Evolutionary conservation across 1,140 invertebrate genomes (phyloP).

Genomic region (Hycleus phaleratus): DNA sequence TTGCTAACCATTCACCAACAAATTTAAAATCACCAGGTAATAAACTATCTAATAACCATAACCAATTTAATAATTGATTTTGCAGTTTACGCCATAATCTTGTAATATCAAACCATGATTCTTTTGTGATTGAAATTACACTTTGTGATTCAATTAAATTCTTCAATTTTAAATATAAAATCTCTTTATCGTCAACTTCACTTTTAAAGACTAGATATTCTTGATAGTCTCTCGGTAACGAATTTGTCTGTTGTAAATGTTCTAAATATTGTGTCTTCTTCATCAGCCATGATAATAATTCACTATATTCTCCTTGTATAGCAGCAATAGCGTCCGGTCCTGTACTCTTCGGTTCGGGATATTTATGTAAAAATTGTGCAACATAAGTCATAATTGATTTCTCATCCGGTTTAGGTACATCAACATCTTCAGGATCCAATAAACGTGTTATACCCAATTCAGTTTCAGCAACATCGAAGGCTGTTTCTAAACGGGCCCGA

Average conservation of each 20-base stretch:
- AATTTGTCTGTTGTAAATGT: constrained; percentile 57
- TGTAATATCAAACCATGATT: constrained; percentile 72
- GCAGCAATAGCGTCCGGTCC: constrained; percentile 61
- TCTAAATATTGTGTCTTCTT: constrained; percentile 65
- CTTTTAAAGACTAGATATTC: constrained; percentile 63
- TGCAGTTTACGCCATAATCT: constrained; percentile 69
- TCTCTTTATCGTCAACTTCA: constrained; percentile 61
- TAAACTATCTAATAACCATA: constrained; percentile 74
- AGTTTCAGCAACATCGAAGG: constrained; percentile 87
- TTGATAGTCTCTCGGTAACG: constrained; percentile 55
- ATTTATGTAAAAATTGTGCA: constrained; percentile 95
- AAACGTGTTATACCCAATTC: constrained; percentile 89
- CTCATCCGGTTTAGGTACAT: constrained; percentile 94
- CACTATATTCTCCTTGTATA: constrained; percentile 72
- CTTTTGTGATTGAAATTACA: constrained; percentile 66
- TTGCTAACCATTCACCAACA: constrained; percentile 82
- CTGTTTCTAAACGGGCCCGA: constrained; percentile 77
- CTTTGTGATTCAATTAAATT: constrained; percentile 68
- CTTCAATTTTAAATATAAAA: constrained; percentile 63
- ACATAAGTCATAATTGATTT: constrained; percentile 99
- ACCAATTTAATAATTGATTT: constrained; percentile 71
- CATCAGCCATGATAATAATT: constrained; percentile 71
- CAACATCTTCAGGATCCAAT: constrained; percentile 93
- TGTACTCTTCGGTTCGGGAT: constrained; percentile 70
- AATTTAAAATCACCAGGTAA: constrained; percentile 76